Percentiles rank a stretch among this genome's conserved stretches.
These are phyloP conservation scores for Pygoscelis adeliae DNA, from an alignment of 2,113 vertebrate genomes.

Conservation along the genomic window DNA sequence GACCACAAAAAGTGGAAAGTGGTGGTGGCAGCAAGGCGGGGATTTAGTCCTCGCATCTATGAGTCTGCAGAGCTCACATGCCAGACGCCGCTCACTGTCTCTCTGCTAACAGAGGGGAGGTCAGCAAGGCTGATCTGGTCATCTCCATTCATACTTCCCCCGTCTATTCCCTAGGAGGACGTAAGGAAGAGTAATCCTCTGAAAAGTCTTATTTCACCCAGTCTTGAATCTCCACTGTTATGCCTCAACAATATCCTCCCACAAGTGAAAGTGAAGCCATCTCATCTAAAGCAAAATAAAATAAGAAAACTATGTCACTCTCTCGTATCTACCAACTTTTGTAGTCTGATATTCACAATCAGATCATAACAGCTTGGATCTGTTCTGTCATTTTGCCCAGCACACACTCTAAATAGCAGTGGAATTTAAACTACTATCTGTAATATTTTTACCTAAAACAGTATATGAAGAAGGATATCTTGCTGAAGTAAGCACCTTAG, in stretches of 20 bases:
- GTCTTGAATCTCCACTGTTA: not conserved
- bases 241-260: slow-evolving; percentile 1
- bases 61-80: not conserved
- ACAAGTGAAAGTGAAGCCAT: not conserved
- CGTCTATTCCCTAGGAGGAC: fast-evolving
- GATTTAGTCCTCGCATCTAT: not conserved
- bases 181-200: not conserved
- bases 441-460: slow-evolving; percentile 28
- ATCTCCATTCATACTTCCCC: not conserved
- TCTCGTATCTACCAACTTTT: not conserved
- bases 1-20: fast-evolving
- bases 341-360: slow-evolving; percentile 18
- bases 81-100: not conserved
- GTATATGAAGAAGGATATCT: not conserved
- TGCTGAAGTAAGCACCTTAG: slow-evolving; percentile 36
- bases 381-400: not conserved
- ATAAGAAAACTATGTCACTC: not conserved
- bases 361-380: slow-evolving; percentile 18
- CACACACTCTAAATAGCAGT: not conserved
- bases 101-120: not conserved
- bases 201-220: not conserved
- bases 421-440: slow-evolving; percentile 35
- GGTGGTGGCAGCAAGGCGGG: not conserved
- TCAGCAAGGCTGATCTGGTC: not conserved
- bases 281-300: slow-evolving; percentile 5